Base-by-base conservation (phyloP, 2,888 invertebrate genomes). In the Drosophila neotestacea region DNA sequence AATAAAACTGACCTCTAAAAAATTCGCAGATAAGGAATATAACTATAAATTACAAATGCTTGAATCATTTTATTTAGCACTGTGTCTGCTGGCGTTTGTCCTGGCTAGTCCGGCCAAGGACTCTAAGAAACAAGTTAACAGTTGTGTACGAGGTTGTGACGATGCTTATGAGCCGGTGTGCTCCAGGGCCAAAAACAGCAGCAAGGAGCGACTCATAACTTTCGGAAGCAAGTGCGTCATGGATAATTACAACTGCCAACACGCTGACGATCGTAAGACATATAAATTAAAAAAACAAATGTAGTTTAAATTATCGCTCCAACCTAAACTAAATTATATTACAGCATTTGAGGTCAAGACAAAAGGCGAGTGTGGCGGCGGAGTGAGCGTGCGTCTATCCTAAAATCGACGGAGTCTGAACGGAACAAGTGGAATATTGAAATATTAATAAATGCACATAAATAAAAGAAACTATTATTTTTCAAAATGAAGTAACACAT, bases 211-310 rank as follows among this genome's bases (percentile, higher is more conserved):
- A 32, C 77, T 91, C 0, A 11, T 92, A 5, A 91, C 92, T 6
- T 92, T 92, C 62, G 92, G 92, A 39, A 92, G 75, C 54, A 63
- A 79, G 2, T 92, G 92, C 55, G 92, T 92, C 9, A 73, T 92
- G 84, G 70, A 72, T 59, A 92, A 90, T 42, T 92, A 91, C 79
- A 92, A 92, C 67, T 92, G 92, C 68, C 91, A 91, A 39, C 92
- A 92, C 62, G 66, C 85, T 11, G 86, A 90, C 51, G 90, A 90
- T 73, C 90, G 92, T 92, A 85, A 90, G 89, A 67, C 1, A 10
- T 28, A n/a, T 1, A 16, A 9, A 5, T 22, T 22, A 22, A 22
- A 22, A 22, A 22, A 22, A 22, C 22, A 16, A 10, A 4, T 42
- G 32, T 7, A 13, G n/a, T 27, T 34, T n/a, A 22, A 6, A 5